Base-by-base conservation (phyloP, 2,797 vertebrate species). In the Enteromius anoplus region DNA sequence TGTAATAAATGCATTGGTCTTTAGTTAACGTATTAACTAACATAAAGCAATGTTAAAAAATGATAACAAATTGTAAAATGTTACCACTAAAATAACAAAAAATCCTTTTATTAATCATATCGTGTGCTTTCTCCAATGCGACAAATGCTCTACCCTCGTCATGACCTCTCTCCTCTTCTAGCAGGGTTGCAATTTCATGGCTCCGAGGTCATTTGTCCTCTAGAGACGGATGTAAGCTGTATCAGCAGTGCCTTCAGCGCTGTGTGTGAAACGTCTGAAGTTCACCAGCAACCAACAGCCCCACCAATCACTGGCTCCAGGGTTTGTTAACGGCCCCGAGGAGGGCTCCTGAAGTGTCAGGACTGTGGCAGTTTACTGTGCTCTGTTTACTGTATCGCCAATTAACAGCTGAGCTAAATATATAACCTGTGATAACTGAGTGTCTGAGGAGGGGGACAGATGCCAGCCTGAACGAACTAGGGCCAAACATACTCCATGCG, bases 251-350 rank as follows among this genome's bases (percentile, higher is more conserved):
- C 23, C 55, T 37, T 72, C 19, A 62, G 68, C 19, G 19, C 19
- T n/a, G 29, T 34, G 21, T 78, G 76, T 68, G 26, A 78, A 78
- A 34, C 9, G 77, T 78, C 29, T 66, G 45, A 68, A 51, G 8
- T 32, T 68, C 29, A 37, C 53, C 53, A 55, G 51, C 51, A 81
- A 58, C 68, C 40, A 23, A 15, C 32, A 19, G 32, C 21, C 5
- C 71, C n/a, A 82, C 60, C 60, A 64, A 53, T 23, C 11, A 64
- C 70, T 75, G 2, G 14, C 80, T 14, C 4, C 42, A 64, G 42
- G 58, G 69, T 23, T 72, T 72, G 55, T 72, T 29, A 49, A 19
- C 45, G 17, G 12, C 55, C 69, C 40, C 3, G 23, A 37, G 73
- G 40, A n/a, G 80, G 42, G 47, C 40, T 65, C 37, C 42, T 47